A percentile compares a stretch with the other conserved stretches of the same genome.
Evolutionary conservation across 2,888 invertebrate genomes (phyloP).

Genomic region (Tricholauxania praeusta): DNA sequence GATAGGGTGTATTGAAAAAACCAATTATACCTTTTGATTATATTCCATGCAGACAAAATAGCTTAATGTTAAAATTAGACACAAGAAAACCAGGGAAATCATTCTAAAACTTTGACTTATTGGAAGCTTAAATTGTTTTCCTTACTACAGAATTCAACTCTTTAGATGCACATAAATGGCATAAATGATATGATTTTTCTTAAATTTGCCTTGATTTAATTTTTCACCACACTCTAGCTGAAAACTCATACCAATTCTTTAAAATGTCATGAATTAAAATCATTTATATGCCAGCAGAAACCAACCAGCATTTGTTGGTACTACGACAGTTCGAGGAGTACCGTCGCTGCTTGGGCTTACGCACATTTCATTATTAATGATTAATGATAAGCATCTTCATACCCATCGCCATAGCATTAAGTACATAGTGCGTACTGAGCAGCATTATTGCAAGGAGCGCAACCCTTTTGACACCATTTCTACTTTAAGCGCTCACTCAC

Average conservation of each 20-base stretch:
- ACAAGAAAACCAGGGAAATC: no score
- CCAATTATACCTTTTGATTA: no score
- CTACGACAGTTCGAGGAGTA: background rate
- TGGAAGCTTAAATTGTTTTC: no score
- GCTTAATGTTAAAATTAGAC: no score
- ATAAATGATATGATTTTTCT: no score
- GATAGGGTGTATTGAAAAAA: no score
- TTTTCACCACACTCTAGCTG: background rate
- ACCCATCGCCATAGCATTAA: constrained; percentile 30
- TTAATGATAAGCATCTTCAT: constrained; percentile 63
- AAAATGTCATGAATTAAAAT: constrained; percentile 9
- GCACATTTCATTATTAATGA: constrained; percentile 66
- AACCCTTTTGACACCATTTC: constrained; percentile 53
- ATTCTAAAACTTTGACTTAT: no score
- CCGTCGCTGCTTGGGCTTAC: constrained; percentile 49
- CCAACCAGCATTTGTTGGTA: constrained; percentile 3
- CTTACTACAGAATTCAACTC: no score
- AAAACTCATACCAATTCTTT: background rate
- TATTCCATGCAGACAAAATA: no score
- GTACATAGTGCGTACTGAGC: constrained; percentile 40
- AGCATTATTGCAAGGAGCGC: constrained; percentile 36
- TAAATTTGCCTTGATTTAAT: no score
- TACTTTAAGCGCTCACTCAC: constrained; percentile 4
- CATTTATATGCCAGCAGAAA: constrained; percentile 4
- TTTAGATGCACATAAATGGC: no score